A percentile compares a stretch with the other conserved stretches of the same genome.
Evolutionary conservation across 2,113 vertebrate species (phyloP).

Genomic region (Archilochus colubris): DNA sequence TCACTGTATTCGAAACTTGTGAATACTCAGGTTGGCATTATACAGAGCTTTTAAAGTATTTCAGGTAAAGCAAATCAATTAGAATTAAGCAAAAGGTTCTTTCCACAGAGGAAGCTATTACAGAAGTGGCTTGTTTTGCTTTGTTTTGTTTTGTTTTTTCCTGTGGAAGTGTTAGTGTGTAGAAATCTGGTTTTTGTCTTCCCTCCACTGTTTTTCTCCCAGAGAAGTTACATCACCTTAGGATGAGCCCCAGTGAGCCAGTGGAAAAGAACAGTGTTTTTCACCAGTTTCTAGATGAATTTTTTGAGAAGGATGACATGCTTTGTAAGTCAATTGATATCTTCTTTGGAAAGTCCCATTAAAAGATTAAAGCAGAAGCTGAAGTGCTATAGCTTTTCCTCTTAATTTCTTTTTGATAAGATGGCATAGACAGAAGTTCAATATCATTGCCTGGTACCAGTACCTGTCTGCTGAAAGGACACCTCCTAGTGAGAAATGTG

Average conservation of each 20-base stretch:
- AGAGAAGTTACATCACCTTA: neutral
- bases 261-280: neutral
- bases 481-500: neutral
- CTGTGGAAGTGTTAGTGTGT: neutral
- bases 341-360: neutral
- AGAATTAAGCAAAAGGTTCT: neutral
- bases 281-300: neutral
- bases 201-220: neutral
- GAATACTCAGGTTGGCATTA: neutral
- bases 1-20: neutral
- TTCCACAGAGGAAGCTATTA: neutral
- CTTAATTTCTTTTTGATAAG: neutral
- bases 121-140: neutral
- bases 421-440: neutral
- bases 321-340: neutral
- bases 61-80: neutral
- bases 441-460: neutral
- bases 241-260: neutral
- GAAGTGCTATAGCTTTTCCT: neutral
- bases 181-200: neutral
- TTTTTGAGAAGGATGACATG: neutral
- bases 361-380: neutral
- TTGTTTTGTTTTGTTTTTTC: neutral
- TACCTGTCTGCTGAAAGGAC: neutral
- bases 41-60: neutral